These are phyloP conservation scores for Pantherophis guttatus DNA, from an alignment of 2,113 vertebrate genomes.

Conservation along the genomic window DNA sequence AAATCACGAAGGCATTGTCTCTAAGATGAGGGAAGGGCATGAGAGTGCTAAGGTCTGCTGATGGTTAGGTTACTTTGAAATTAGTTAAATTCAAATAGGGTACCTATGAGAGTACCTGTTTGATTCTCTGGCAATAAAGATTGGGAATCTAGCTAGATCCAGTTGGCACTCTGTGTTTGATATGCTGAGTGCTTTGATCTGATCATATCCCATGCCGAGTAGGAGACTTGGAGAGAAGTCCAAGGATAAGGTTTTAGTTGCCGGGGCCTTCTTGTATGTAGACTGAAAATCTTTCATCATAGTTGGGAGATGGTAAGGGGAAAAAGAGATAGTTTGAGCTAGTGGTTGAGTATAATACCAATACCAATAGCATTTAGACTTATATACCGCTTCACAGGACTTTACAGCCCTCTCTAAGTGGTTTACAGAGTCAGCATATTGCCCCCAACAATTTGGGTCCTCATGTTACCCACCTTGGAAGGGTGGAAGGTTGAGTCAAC, in stretches of 20 bases:
- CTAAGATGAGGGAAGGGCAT: neutral
- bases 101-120: neutral
- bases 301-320: neutral
- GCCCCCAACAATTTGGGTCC: no score
- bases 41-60: neutral
- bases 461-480: no score
- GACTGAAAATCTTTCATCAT: neutral
- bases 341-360: neutral
- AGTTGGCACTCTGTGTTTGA: neutral
- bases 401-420: no score
- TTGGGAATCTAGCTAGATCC: neutral
- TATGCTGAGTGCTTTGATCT: neutral
- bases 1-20: neutral
- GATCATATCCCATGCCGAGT: neutral
- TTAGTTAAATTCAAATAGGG: neutral
- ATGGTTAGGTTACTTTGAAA: neutral
- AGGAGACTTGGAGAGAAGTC: neutral
- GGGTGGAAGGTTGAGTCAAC: no score
- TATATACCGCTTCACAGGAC: no score
- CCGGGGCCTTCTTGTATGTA: neutral
- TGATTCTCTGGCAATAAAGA: neutral
- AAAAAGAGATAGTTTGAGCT: neutral
- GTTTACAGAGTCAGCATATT: no score
- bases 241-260: neutral
- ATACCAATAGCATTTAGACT: no score